A percentile compares a stretch with the other conserved stretches of the same genome.
Conservation (phyloP, 1,140 invertebrate species). For the Trichonephila inaurata region DNA sequence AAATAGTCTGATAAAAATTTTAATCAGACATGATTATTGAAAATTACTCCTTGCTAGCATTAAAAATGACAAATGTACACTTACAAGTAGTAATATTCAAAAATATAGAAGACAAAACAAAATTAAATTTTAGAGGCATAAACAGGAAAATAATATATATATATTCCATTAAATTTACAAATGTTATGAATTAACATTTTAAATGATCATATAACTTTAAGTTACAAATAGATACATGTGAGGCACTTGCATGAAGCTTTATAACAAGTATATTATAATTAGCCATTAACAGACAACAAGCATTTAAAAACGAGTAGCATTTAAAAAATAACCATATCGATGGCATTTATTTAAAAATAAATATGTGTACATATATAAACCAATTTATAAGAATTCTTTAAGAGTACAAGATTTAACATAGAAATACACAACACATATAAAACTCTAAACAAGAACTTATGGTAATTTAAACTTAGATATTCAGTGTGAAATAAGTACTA, state of each 20-base stretch:
- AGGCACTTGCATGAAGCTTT: neutral
- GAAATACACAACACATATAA: neutral
- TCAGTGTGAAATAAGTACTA: neutral
- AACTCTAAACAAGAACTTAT: neutral
- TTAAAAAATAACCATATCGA: neutral
- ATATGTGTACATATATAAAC: too few relatives aligned
- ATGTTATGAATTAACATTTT: too few relatives aligned
- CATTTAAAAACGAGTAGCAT: neutral
- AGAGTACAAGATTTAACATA: neutral
- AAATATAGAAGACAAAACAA: too few relatives aligned
- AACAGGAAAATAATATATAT: too few relatives aligned
- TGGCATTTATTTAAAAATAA: neutral
- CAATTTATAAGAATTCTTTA: neutral
- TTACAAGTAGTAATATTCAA: too few relatives aligned
- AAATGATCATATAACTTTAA: too few relatives aligned
- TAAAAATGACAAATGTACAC: too few relatives aligned
- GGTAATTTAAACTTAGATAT: neutral
- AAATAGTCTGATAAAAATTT: too few relatives aligned
- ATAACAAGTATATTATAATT: neutral
- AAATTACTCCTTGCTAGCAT: too few relatives aligned
- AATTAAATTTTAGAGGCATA: too few relatives aligned
- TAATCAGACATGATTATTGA: too few relatives aligned
- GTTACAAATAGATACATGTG: neutral
- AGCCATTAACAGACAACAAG: neutral
- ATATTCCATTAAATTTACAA: too few relatives aligned